phyloP scores from a whole-genome alignment of 2,888 invertebrate genomes.

The Sarcophaga variegata region DNA sequence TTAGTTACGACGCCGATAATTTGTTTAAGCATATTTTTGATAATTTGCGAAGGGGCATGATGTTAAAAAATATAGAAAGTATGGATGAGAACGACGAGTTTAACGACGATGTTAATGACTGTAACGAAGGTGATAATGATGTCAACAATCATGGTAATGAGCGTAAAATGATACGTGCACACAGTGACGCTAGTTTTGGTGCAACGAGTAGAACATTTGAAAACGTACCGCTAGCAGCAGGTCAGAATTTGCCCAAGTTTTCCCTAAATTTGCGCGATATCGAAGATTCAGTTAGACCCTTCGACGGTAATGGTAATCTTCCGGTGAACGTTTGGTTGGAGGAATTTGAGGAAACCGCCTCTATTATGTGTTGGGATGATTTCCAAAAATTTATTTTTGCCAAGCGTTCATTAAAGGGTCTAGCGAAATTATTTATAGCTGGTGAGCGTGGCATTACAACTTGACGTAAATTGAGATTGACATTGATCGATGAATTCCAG shows the following conservation, averaged over 20 bases:
- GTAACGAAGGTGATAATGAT: too few relatives aligned
- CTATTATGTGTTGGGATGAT: conserved; percentile 59
- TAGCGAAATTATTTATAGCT: conserved; percentile 61
- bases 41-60: not conserved
- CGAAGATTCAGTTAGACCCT: conserved; percentile 50
- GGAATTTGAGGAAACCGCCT: conserved; percentile 31
- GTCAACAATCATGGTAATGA: too few relatives aligned
- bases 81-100: too few relatives aligned
- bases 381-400: conserved; percentile 67
- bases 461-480: too few relatives aligned
- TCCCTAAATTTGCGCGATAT: conserved; percentile 59
- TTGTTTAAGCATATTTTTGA: conserved; percentile 30
- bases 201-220: too few relatives aligned
- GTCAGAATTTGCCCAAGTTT: too few relatives aligned
- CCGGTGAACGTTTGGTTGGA: not conserved
- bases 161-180: too few relatives aligned
- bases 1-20: conserved; percentile 31
- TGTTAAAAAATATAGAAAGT: too few relatives aligned
- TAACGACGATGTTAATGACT: too few relatives aligned
- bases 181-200: too few relatives aligned
- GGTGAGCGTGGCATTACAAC: too few relatives aligned
- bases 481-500: conserved; percentile 18
- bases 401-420: conserved; percentile 61
- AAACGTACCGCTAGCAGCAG: too few relatives aligned
- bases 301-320: conserved; percentile 51